Evolutionary conservation across 1,140 invertebrate species (phyloP), one percentile per base, ranked within the genome.

Genomic region (Lethrus apterus): DNA sequence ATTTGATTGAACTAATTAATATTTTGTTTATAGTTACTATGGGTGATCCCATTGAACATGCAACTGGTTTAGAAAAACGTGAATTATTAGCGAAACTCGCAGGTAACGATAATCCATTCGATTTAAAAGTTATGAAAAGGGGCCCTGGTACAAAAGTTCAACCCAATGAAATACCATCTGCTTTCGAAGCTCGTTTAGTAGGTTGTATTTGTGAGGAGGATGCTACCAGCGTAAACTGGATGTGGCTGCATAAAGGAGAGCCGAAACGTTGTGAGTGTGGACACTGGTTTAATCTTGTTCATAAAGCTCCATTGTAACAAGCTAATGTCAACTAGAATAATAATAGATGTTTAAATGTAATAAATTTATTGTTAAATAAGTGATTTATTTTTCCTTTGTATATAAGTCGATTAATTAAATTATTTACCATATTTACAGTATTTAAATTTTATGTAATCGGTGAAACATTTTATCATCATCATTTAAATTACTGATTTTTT

Each of bases 141-240:
- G 80, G 80, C 34, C 71, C 79, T 26, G 86, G 91, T 52, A 91
- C 92, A 41, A 85, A 86, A 64, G 87, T 86, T 17, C 70, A 79
- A 36, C 95, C 95, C 21, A 97, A 86, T 57, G 62, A 92, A 55
- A 83, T 98, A 56, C 88, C 89, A 49, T 95, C 93, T 34, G 82
- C 84, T 51, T 89, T 86, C 58, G 82, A 92, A 51, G 83, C 84
- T 50, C 79, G 94, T 58, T 76, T 98, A 54, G 79, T 99, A 60
- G 95, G 94, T 42, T 99, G 95, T 70, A 78, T 98, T 64, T 99
- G 95, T 70, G 90, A 97, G 69, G 90, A 93, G 69, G 93, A 98
- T 63, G 77, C 88, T 13, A 81, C 83, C 44, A 71, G 76, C 48
- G 78, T 97, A 49, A 85, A 83, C 59, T 97, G 88, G 86, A 92